Percentiles rank a stretch among this genome's conserved stretches.
Evolutionary conservation across 2,888 invertebrate species (phyloP).

Genomic region (Platycheirus rosarum): DNA sequence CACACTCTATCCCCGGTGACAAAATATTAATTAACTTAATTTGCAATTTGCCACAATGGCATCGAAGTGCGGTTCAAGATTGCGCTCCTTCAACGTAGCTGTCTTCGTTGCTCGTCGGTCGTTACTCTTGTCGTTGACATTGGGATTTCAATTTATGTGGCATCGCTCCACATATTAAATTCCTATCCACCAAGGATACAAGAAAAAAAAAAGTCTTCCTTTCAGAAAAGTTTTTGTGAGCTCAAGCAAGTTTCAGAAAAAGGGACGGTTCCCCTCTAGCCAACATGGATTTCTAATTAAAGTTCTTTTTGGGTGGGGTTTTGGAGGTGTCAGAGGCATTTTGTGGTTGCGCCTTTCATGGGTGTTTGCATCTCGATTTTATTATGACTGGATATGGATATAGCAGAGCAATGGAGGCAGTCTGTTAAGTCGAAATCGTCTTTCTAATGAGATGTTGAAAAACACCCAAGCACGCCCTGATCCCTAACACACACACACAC

Average conservation of each 20-base stretch:
- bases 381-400: slow-evolving; percentile 13
- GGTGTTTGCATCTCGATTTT: slow-evolving; percentile 48
- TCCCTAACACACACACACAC: background rate
- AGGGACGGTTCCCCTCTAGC: slow-evolving; percentile 24
- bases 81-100: slow-evolving; percentile 1
- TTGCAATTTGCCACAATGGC: slow-evolving; percentile 68
- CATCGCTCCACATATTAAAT: slow-evolving; percentile 12
- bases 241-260: slow-evolving; percentile 3
- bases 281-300: slow-evolving; percentile 71
- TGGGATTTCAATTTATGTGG: slow-evolving; percentile 26
- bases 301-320: slow-evolving; percentile 44
- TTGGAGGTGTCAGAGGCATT: slow-evolving; percentile 52
- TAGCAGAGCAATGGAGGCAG: background rate
- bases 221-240: slow-evolving; percentile 30
- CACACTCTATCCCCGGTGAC: slow-evolving; percentile 20
- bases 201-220: slow-evolving; percentile 35
- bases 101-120: background rate
- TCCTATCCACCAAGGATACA: background rate
- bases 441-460: slow-evolving; percentile 42
- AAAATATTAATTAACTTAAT: slow-evolving; percentile 73
- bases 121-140: slow-evolving; percentile 18
- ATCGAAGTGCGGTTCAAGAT: slow-evolving; percentile 46
- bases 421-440: slow-evolving; percentile 29
- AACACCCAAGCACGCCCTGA: slow-evolving; percentile 4
- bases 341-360: slow-evolving; percentile 56